Conservation (phyloP, 2,888 invertebrate species). For the Drosophila heteroneura region DNA sequence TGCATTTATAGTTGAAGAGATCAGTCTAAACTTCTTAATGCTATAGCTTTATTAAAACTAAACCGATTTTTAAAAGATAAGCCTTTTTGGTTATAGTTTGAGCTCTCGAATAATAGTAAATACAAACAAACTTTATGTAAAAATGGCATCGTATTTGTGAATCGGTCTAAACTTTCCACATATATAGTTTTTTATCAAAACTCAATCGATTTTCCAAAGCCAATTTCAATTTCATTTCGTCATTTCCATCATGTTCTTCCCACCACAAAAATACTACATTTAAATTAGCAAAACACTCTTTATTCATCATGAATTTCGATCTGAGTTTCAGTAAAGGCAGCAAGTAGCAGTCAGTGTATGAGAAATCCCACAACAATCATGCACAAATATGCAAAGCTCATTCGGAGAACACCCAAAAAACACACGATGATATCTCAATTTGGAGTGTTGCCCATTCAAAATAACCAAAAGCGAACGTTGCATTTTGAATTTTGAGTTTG, state of each 20-base stretch:
- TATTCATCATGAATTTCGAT: neutral
- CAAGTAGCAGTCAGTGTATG: neutral
- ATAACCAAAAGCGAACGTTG: slow-evolving; percentile 36
- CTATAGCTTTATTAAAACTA: neutral
- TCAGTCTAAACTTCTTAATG: neutral
- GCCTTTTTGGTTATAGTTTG: rapidly evolving
- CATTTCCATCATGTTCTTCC: neutral
- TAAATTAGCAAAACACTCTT: neutral
- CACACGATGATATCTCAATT: slow-evolving; percentile 36
- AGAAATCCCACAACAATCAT: slow-evolving; percentile 2
- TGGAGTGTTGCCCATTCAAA: slow-evolving; percentile 2
- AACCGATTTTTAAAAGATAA: neutral
- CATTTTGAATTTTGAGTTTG: slow-evolving; percentile 44
- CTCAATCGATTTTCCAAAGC: neutral
- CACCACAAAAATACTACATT: neutral
- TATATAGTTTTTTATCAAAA: neutral
- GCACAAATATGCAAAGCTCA: neutral
- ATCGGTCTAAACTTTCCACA: neutral
- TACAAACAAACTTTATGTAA: no score
- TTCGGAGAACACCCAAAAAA: neutral
- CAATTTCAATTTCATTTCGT: neutral
- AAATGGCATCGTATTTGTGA: no score
- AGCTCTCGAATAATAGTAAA: neutral
- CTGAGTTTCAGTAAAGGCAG: neutral
- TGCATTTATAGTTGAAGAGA: neutral